Evolutionary conservation across 30 jellyfish, hydroid and myxozoan species (phyloP), one percentile per base, ranked within the genome.

Genomic region (Calvadosia cruxmelitensis): DNA sequence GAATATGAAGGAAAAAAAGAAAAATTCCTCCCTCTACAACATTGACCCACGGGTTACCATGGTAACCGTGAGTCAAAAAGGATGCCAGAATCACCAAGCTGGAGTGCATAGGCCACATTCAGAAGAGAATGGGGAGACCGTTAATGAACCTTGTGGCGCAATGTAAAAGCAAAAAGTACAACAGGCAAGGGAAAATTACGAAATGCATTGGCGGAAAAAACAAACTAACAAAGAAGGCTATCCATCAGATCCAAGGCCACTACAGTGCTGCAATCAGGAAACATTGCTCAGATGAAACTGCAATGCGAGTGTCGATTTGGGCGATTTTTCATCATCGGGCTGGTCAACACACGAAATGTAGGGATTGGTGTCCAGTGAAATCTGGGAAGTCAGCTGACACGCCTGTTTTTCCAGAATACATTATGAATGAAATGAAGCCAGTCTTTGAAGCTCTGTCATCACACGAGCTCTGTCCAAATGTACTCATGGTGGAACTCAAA

Each of bases 401-500:
- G 10, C 27, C 31, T 5, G 69, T 53, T 5, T 53, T 53, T n/a
- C 69, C 69, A 5, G 27, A 53, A 27, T 24, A 53, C 27, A 24
- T 53, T 53, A 12, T 53, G 12, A 24, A 53, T 27, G 69, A 53
- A 53, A 53, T 53, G 69, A 53, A 53, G 27, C 69, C 69, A 5
- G 69, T 53, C 12, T 53, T 53, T 53, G 27, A 12, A 53, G 25
- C 27, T 28, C 31, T 53, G 69, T 15, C 69, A 5, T 12, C 69
- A 53, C 12, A 12, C 25, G 69, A 53, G 31, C 31, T 53, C 69
- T 53, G 7, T 5, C 27, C 27, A 53, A 27, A 27, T 53, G 69
- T 24, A 5, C 27, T 10, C 27, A 53, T 53, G 69, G 69, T 15
- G 69, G 69, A 53, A 53, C 69, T 5, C 69, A 53, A 53, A 53